Percentiles rank a stretch among this genome's conserved stretches.
phyloP scores from a whole-genome alignment of 2,113 vertebrate genomes.

The Neodon shergylaensis region DNA sequence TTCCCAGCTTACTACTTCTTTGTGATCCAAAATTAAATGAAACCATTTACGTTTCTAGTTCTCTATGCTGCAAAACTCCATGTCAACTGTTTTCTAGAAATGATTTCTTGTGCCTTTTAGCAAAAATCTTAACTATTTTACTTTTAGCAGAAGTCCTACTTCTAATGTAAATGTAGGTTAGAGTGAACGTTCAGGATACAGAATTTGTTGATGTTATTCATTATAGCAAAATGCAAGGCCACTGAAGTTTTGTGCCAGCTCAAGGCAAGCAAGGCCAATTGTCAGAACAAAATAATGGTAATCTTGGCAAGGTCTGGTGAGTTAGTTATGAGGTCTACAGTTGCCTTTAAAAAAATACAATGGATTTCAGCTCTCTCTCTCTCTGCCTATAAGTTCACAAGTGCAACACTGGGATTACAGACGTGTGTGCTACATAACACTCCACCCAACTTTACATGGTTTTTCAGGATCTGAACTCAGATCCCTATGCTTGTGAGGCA shows the following conservation, averaged over 20 bases:
- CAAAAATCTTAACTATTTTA: neutral
- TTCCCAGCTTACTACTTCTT: neutral
- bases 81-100: neutral
- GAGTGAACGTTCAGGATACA: neutral
- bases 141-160: neutral
- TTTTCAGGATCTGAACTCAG: neutral
- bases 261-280: neutral
- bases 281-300: neutral
- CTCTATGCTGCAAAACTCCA: conserved; percentile 13
- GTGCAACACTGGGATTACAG: neutral
- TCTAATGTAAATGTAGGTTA: neutral
- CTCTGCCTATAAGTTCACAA: neutral
- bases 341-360: neutral
- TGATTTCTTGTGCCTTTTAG: neutral
- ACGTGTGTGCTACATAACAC: neutral
- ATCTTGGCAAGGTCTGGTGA: neutral
- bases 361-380: neutral
- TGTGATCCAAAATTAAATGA: conserved; percentile 36
- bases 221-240: neutral
- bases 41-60: neutral
- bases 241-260: neutral
- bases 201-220: neutral
- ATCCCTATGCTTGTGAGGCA: neutral
- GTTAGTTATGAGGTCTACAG: neutral
- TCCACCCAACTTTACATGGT: neutral